A percentile compares a stretch with the other conserved stretches of the same genome.
These are phyloP conservation scores for Colostygia pectinataria DNA, from an alignment of 2,888 invertebrate genomes.

Conservation along the genomic window DNA sequence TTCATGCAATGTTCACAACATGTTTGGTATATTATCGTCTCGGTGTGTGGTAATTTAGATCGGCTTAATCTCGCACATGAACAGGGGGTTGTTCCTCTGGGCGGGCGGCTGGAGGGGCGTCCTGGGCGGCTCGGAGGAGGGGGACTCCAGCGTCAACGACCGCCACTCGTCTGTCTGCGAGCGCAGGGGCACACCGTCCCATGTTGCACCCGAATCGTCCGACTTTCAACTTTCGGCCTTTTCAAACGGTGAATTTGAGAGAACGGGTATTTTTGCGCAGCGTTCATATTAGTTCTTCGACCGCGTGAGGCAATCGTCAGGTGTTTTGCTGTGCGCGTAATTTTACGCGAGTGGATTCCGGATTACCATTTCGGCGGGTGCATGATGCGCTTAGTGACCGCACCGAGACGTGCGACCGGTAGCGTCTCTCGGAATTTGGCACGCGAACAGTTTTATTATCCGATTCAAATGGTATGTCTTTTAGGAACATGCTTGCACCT, in stretches of 20 bases:
- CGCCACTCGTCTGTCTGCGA: conserved; percentile 73
- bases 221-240: conserved; percentile 51
- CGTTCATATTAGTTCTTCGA: conserved; percentile 24
- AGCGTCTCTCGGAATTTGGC: conserved; percentile 40
- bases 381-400: conserved; percentile 40
- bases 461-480: conserved; percentile 33
- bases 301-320: conserved; percentile 29
- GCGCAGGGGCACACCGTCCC: conserved; percentile 66
- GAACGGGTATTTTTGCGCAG: conserved; percentile 21
- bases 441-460: conserved; percentile 34
- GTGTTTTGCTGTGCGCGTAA: conserved; percentile 26
- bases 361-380: conserved; percentile 31
- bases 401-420: conserved; percentile 31
- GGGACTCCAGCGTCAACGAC: conserved; percentile 78
- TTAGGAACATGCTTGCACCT: conserved; percentile 45
- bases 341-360: conserved; percentile 34
- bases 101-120: conserved; percentile 76
- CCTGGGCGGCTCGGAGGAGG: conserved; percentile 56
- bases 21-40: conserved; percentile 34
- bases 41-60: conserved; percentile 40
- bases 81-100: conserved; percentile 60
- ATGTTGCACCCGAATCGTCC: conserved; percentile 49
- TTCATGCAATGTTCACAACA: conserved; percentile 6
- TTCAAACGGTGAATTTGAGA: conserved; percentile 31
- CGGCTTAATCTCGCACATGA: conserved; percentile 35